Evolutionary conservation across 1,140 invertebrate genomes (phyloP), one percentile per base, ranked within the genome.

Genomic region (Spodoptera frugiperda): DNA sequence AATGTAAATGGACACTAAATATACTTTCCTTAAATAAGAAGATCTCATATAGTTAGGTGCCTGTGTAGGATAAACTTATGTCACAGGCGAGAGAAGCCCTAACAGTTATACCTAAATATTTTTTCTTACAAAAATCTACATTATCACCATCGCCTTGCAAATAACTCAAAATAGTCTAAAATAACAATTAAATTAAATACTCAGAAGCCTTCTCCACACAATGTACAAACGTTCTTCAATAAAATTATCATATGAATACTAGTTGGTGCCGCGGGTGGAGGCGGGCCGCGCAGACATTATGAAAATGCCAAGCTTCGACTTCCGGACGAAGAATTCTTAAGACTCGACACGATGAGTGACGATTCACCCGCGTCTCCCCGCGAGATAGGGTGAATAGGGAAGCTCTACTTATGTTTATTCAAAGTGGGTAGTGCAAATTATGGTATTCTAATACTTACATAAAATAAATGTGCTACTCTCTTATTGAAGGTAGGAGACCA

Each of bases 181-280:
- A 10, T 57, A 46, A 63, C 2, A 6, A n/a, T n/a, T n/a, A n/a
- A n/a, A n/a, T n/a, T n/a, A n/a, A n/a, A 21, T 39, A 39, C 30
- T 78, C 65, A 72, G 30, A 74, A 63, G 19, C 71, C 75, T 10
- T 39, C 61, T 84, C 84, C 79, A 85, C 61, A 82, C 21, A 71
- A 74, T 15, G 17, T n/a, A 12, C 53, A 75, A 19, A 73, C 76
- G 70, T 78, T 89, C 82, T 81, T 79, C 77, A 76, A 83, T 80
- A 82, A 83, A 82, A 91, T 91, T 91, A 90, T 84, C 90, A 91
- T 91, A 91, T 90, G 90, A 91, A 91, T 89, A 86, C 85, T 51
- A 67, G 44, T 51, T 11, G 53, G 46, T 53, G 54, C 51, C n/a
- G 25, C 39, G 33, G 53, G 33, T 73, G 48, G 51, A 54, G 81